Evolutionary conservation across 1,140 invertebrate species (phyloP).

Genomic region (Leptestheria dahalacensis): DNA sequence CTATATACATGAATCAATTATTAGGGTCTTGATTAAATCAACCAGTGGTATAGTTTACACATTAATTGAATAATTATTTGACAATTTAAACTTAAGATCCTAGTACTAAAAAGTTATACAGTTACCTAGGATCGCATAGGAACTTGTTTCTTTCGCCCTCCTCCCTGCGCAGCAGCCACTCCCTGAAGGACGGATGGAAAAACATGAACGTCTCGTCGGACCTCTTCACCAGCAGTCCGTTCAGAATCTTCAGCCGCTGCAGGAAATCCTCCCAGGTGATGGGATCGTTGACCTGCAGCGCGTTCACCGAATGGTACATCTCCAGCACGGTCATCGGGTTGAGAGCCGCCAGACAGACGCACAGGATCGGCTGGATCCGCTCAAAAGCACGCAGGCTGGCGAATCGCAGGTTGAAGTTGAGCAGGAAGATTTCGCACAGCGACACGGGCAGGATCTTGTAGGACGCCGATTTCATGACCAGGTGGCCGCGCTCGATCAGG

Average conservation of each 20-base stretch:
- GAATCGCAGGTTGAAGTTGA: slow-evolving; percentile 86
- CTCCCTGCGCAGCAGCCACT: slow-evolving; percentile 84
- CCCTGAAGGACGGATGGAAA: slow-evolving; percentile 89
- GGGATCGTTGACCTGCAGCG: slow-evolving; percentile 49
- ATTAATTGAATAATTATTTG: too few species aligned
- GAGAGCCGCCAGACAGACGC: slow-evolving; percentile 73
- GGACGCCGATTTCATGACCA: slow-evolving; percentile 82
- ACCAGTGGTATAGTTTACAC: too few species aligned
- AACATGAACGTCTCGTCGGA: slow-evolving; percentile 90
- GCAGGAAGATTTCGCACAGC: slow-evolving; percentile 76
- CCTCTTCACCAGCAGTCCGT: slow-evolving; percentile 71
- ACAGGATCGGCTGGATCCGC: slow-evolving; percentile 62
- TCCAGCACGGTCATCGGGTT: slow-evolving; percentile 79
- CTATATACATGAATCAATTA: too few species aligned
- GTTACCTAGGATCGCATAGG: slow-evolving; percentile 52
- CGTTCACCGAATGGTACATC: slow-evolving; percentile 87
- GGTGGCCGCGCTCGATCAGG: slow-evolving; percentile 76
- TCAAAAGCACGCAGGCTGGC: slow-evolving; percentile 79
- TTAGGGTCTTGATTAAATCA: too few species aligned
- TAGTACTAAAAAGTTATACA: too few species aligned
- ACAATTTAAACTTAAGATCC: too few species aligned
- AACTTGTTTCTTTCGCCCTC: slow-evolving; percentile 80
- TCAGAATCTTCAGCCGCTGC: slow-evolving; percentile 61
- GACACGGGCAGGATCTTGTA: slow-evolving; percentile 87
- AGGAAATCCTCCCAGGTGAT: slow-evolving; percentile 81